These are phyloP conservation scores for Graphium colonna DNA, from an alignment of 2,888 invertebrate genomes.

Conservation along the genomic window DNA sequence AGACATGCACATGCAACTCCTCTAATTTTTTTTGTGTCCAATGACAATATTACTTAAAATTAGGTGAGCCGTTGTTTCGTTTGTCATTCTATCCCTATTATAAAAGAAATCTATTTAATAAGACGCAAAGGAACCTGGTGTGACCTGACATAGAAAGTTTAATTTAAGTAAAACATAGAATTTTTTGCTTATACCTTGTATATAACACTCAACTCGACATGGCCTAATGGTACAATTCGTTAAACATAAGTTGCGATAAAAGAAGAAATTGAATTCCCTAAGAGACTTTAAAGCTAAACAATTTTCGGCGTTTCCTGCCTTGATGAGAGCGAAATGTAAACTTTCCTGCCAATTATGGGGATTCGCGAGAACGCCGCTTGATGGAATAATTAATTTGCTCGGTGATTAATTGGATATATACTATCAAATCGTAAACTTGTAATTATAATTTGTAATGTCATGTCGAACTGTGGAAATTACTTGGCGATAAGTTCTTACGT, in stretches of 20 bases:
- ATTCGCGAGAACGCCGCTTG: background rate
- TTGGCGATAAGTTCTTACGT: too few species aligned
- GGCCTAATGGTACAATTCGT: too few species aligned
- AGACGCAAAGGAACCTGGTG: too few species aligned
- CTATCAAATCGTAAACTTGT: background rate
- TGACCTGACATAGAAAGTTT: too few species aligned
- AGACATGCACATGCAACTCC: too few species aligned
- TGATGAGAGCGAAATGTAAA: slow-evolving; percentile 6
- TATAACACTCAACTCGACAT: background rate
- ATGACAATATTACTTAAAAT: background rate
- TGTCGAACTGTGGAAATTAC: too few species aligned
- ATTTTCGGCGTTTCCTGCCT: background rate
- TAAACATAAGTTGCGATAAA: background rate
- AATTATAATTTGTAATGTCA: too few species aligned
- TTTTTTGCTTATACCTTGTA: too few species aligned
- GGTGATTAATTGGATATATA: slow-evolving; percentile 3
- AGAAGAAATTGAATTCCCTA: background rate
- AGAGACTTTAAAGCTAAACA: slow-evolving; percentile 1
- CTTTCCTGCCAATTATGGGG: slow-evolving; percentile 1
- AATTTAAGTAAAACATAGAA: too few species aligned
- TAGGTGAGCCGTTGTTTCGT: too few species aligned
- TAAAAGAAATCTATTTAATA: too few species aligned
- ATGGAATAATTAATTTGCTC: slow-evolving; percentile 6
- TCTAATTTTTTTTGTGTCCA: too few species aligned
- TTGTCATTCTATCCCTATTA: background rate